Evolutionary conservation across 2,888 invertebrate genomes (phyloP), one percentile per base, ranked within the genome.

Genomic region (Platycnemis pennipes): DNA sequence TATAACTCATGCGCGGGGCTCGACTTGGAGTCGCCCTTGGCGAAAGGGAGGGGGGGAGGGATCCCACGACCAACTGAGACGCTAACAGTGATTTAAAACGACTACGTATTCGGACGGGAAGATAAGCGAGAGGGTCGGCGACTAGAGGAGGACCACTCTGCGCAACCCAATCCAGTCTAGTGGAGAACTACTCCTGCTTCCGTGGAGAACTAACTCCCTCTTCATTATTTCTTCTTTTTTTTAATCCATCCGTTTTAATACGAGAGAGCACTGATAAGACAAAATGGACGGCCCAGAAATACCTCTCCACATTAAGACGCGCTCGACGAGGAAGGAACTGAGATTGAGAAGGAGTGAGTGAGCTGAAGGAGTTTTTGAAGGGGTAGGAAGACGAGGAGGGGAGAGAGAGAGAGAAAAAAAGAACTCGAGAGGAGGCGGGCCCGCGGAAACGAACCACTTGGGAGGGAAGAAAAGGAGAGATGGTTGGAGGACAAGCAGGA

Each of bases 51-150:
- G 26, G 63, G 8, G 26, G 26, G 22, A 63, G 63, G n/a, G 63
- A 26, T 63, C 63, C 22, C n/a, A 22, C 63, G 63, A 63, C 63
- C 63, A 26, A 26, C 63, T n/a, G 22, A 26, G 63, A 63, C 63
- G 63, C 63, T 63, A 63, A 63, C 63, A 63, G 63, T 63, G 63
- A 63, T 63, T 63, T 63, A 63, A 63, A 63, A 63, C n/a, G 63
- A n/a, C 63, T 7, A 63, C 63, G 63, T 26, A 63, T n/a, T 4
- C 2, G 7, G n/a, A 26, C n/a, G 63, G n/a, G 63, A n/a, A 2
- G n/a, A n/a, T 1, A n/a, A 26, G 16, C 19, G n/a, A 2, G 63
- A 0, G 1, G 26, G n/a, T 8, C 26, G 3, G n/a, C 3, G n/a
- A n/a, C 26, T 7, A 2, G 63, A 63, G 5, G 26, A 7, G 63